phyloP scores from a whole-genome alignment of 2,113 vertebrate genomes.

The Motacilla tschutschensis region DNA sequence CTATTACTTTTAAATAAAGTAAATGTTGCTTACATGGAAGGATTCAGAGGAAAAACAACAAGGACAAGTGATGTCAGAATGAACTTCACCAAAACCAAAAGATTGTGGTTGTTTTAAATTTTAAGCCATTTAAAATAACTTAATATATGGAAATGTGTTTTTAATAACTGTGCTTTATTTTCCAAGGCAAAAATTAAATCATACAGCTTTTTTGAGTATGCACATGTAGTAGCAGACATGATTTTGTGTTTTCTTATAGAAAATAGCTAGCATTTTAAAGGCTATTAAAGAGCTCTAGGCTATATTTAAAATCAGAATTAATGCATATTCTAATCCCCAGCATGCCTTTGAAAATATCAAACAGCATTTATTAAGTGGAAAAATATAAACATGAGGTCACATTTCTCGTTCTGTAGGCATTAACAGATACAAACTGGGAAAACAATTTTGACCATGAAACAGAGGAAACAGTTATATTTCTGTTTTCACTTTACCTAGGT shows the following conservation, averaged over 20 bases:
- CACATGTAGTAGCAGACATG: neutral
- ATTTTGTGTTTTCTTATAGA: neutral
- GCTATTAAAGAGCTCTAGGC: neutral
- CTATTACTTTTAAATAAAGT: neutral
- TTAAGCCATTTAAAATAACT: neutral
- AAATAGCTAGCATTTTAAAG: neutral
- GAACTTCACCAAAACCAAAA: neutral
- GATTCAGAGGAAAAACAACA: neutral
- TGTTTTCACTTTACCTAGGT: neutral
- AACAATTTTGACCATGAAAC: neutral
- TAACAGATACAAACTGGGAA: neutral
- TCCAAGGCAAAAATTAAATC: neutral
- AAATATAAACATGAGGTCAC: slow-evolving; percentile 15
- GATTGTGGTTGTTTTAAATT: neutral
- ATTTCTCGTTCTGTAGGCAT: neutral
- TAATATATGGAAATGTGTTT: neutral
- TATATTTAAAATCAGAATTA: slow-evolving; percentile 16
- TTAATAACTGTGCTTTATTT: neutral
- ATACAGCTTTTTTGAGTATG: neutral
- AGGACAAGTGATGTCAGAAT: neutral
- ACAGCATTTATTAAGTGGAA: slow-evolving; percentile 3
- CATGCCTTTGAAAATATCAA: slow-evolving; percentile 22
- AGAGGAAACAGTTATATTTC: neutral
- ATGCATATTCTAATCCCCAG: neutral
- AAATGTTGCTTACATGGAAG: neutral